Conservation (phyloP, 2,888 invertebrate species). For the Conistra vaccinii region DNA sequence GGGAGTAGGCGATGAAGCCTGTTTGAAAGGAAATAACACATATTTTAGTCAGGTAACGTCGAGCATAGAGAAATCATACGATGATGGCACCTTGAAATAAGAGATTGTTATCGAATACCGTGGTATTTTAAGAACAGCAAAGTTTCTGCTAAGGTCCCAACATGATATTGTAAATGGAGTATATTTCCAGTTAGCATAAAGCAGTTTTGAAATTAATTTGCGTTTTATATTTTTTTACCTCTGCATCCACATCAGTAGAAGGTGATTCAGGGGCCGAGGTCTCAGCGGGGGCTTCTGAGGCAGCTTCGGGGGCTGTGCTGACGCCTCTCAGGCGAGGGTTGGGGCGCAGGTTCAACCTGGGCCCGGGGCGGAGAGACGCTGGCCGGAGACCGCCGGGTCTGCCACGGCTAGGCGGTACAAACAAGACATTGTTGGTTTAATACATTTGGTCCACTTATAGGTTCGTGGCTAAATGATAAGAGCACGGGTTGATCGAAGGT, state of each 20-base stretch:
- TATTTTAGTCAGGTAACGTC: not conserved
- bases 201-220: not conserved
- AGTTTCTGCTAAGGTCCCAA: too few relatives aligned
- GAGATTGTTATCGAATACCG: not conserved
- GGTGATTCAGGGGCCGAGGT: conserved; percentile 81
- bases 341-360: conserved; percentile 91
- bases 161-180: not conserved
- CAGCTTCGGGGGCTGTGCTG: conserved; percentile 84
- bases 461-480: not conserved
- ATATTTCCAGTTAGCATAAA: not conserved
- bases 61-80: not conserved
- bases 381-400: conserved; percentile 86
- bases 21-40: conserved; percentile 13
- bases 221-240: conserved; percentile 71
- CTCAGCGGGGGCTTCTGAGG: conserved; percentile 85
- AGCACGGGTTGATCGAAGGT: not conserved
- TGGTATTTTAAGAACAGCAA: not conserved
- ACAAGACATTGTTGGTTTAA: not conserved
- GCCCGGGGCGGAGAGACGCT: conserved; percentile 92
- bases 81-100: not conserved
- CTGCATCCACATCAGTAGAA: conserved; percentile 81
- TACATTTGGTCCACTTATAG: not conserved
- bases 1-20: conserved; percentile 80
- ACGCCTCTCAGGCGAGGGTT: conserved; percentile 87
- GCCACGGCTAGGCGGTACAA: conserved; percentile 76